A percentile compares a stretch with the other conserved stretches of the same genome.
These are phyloP conservation scores for Calyptommatus sinebrachiatus DNA, from an alignment of 2,113 vertebrate genomes.

Conservation along the genomic window DNA sequence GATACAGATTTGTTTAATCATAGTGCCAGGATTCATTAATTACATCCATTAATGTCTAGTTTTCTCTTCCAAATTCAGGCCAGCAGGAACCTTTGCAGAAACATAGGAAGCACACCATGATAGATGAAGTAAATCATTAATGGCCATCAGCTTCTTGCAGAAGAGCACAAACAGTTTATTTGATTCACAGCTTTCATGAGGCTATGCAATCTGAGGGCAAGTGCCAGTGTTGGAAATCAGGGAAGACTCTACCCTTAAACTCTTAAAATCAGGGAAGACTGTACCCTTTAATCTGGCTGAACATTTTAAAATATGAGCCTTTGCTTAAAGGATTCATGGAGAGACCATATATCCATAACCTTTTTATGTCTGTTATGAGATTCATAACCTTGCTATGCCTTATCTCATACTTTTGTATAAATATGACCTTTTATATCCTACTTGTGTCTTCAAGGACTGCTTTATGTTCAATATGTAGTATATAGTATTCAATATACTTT, in stretches of 20 bases:
- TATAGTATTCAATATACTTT: neutral
- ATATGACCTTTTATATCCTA: neutral
- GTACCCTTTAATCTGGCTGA: conserved; percentile 9
- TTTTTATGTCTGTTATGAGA: too few relatives aligned
- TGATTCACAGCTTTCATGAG: neutral
- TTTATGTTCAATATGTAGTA: neutral
- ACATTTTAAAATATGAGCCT: conserved; percentile 7
- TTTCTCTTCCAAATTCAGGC: conserved; percentile 4
- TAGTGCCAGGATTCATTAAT: neutral
- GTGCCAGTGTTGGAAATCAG: neutral
- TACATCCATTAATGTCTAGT: neutral
- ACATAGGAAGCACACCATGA: neutral
- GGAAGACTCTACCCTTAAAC: neutral
- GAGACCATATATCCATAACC: neutral
- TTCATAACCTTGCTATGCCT: neutral
- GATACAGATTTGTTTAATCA: neutral
- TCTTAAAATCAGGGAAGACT: neutral
- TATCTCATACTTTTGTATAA: too few relatives aligned
- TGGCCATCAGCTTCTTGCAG: neutral
- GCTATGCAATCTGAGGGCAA: neutral
- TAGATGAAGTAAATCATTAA: neutral
- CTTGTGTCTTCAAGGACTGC: neutral
- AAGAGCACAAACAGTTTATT: neutral
- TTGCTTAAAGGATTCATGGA: neutral
- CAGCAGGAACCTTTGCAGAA: neutral